Percentiles rank a stretch among this genome's conserved stretches.
Evolutionary conservation across 2,888 invertebrate species (phyloP).

Genomic region (Trileptium ribeirensis): DNA sequence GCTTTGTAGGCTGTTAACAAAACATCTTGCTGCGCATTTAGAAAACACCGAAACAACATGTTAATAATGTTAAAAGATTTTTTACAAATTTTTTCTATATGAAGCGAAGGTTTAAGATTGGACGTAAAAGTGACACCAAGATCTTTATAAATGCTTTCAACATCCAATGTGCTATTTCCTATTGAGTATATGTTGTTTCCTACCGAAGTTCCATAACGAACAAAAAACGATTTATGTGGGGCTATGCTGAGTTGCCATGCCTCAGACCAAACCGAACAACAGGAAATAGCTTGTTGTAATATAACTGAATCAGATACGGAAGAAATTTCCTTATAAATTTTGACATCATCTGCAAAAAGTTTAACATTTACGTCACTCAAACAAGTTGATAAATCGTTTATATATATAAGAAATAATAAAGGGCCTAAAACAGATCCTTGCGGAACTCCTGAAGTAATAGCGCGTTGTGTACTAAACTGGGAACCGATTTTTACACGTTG

Average conservation of each 20-base stretch:
- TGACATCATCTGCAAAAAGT: neutral
- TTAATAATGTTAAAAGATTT: neutral
- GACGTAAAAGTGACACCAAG: neutral
- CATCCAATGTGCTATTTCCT: neutral
- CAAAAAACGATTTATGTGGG: neutral
- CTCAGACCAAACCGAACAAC: neutral
- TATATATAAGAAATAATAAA: neutral
- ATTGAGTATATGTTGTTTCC: neutral
- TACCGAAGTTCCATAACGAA: neutral
- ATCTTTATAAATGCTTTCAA: neutral
- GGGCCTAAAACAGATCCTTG: neutral
- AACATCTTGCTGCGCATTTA: neutral
- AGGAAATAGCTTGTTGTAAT: neutral
- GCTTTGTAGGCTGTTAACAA: no score
- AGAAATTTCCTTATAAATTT: neutral
- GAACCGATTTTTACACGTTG: neutral
- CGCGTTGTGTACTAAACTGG: neutral
- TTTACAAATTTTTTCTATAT: neutral
- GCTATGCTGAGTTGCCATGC: slow-evolving; percentile 29
- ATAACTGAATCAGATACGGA: neutral
- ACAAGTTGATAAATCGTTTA: neutral
- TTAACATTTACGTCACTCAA: neutral
- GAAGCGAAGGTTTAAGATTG: neutral
- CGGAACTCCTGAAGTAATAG: neutral
- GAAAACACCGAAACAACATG: neutral